Evolutionary conservation across 2,113 vertebrate genomes (phyloP).

Genomic region (Rana temporaria): DNA sequence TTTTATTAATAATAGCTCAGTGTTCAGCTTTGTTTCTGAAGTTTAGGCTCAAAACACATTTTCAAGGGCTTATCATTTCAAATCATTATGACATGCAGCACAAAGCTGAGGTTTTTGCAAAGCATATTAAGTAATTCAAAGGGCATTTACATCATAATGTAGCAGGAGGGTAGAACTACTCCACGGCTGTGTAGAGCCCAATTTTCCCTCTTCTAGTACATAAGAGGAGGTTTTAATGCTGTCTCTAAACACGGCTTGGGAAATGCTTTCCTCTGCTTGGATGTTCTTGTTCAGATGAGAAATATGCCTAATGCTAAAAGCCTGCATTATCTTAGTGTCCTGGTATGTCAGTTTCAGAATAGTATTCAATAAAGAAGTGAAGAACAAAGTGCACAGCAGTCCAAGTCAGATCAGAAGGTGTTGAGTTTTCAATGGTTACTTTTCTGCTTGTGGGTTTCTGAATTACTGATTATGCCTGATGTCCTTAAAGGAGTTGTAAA

Average conservation of each 20-base stretch:
- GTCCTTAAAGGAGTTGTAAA: no score
- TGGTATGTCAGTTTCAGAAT: no score
- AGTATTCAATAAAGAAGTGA: no score
- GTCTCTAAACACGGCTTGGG: conserved; percentile 9
- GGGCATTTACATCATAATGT: conserved; percentile 55
- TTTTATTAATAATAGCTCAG: conserved; percentile 52
- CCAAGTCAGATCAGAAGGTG: no score
- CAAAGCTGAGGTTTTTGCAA: conserved; percentile 37
- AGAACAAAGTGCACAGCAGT: no score
- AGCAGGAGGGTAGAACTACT: conserved; percentile 44
- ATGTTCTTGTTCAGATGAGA: neutral
- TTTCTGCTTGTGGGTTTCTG: no score
- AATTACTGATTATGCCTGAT: no score
- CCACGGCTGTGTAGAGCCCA: conserved; percentile 24
- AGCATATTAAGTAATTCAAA: conserved; percentile 55
- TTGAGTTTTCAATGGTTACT: no score
- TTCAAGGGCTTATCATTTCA: conserved; percentile 56
- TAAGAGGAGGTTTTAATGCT: conserved; percentile 37
- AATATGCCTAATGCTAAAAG: neutral
- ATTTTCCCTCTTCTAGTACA: conserved; percentile 26
- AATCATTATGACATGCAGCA: conserved; percentile 51
- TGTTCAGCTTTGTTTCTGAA: conserved; percentile 54
- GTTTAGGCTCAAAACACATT: conserved; percentile 54
- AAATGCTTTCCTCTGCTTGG: neutral
- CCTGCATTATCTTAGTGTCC: neutral